Base-by-base conservation (phyloP, 2,113 vertebrate species). In the Cyrtonyx montezumae region DNA sequence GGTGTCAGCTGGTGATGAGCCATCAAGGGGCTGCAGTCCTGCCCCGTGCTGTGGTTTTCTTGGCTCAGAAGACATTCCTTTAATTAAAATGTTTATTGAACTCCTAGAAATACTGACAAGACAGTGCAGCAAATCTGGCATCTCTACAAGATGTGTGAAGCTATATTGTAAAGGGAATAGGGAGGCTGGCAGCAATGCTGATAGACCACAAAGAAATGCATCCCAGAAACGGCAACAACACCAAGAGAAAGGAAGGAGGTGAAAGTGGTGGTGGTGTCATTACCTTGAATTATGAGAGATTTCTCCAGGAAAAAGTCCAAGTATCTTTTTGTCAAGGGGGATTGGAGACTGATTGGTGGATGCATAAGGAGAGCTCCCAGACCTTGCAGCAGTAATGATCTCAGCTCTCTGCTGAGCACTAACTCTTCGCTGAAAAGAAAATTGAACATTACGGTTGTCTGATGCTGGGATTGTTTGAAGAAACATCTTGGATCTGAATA, bases 381-480 rank as follows among this genome's bases (percentile, higher is more conserved):
- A 77, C 89, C 94, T 94, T 88, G 89, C 94, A 85, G 91, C 89
- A 56, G 91, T 93, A 91, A 93, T 92, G 87, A 92, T 93, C 90
- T 96, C 92, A 93, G 78, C 90, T 96, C 96, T 96, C 95, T 91
- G 89, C 85, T 96, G 96, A 96, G 95, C 96, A 96, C 96, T 96
- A 95, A 95, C 93, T 97, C 96, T 94, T 96, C 43, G 8, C 92
- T 90, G 96, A 58, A 94, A 90, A 94, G 94, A 92, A 96, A 97
- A 97, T 97, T 95, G 95, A 95, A 95, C 95, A 77, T 95, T 84
- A 79, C 76, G 63, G 85, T 76, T 8, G 2, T 67, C 74, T 87
- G 96, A 65, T 49, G 83, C 88, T 34, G 93, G 48, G 83, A 51
- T 80, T 51, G 93, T 86, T 90, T 90, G 96, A 84, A 95, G 91